These are phyloP conservation scores for Cervus canadensis DNA, from an alignment of 2,113 vertebrate species.

Conservation along the genomic window DNA sequence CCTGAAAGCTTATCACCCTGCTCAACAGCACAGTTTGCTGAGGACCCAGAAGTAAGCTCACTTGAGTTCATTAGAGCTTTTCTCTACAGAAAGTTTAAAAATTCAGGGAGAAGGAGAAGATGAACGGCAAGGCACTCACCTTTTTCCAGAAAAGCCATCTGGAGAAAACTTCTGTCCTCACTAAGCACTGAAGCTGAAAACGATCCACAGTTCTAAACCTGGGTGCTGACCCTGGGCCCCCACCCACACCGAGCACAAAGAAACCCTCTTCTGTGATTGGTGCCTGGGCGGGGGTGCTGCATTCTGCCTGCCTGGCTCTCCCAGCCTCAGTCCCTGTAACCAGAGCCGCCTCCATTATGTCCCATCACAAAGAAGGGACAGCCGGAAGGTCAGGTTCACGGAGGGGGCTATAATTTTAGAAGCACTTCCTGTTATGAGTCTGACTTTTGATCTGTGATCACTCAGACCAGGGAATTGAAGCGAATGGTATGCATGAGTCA, in stretches of 20 bases:
- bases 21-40: not conserved
- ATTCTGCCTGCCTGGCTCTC: conserved; percentile 87
- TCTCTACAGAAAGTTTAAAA: not conserved
- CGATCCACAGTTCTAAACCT: conserved; percentile 79
- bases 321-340: conserved; percentile 86
- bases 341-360: conserved; percentile 85
- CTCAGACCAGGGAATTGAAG: conserved; percentile 18
- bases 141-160: conserved; percentile 62
- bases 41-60: not conserved
- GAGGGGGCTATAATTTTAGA: conserved; percentile 79
- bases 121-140: not conserved
- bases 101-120: conserved; percentile 19
- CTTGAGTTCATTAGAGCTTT: not conserved
- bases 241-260: conserved; percentile 82
- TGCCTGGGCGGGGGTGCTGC: conserved; percentile 84
- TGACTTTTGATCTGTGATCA: conserved; percentile 65
- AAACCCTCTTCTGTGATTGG: conserved; percentile 89
- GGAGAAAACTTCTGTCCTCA: conserved; percentile 72
- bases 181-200: conserved; percentile 81
- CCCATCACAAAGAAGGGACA: conserved; percentile 87
- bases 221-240: conserved; percentile 80
- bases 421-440: conserved; percentile 77
- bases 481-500: not conserved
- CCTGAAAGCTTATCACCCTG: too few relatives aligned
- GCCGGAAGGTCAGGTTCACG: conserved; percentile 91